Base-by-base conservation (phyloP, 2,888 invertebrate species). In the Drosophila pseudotalamancana region DNA sequence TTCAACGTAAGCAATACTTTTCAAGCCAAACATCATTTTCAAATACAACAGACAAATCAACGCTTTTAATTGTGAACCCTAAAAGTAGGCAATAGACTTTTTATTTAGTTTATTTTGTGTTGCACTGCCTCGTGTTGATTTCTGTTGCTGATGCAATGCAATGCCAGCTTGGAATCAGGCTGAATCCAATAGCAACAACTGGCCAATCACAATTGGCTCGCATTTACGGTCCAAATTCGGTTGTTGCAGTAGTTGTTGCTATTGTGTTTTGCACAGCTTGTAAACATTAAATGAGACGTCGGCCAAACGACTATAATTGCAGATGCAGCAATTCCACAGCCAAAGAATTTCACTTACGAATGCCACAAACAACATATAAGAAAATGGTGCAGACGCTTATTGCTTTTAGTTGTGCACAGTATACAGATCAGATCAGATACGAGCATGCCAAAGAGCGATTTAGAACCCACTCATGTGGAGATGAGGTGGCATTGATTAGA, bases 131-230 rank as follows among this genome's bases (percentile, higher is more conserved):
- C n/a, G n/a, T n/a, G 6, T 46, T 37, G 46, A 21, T 57, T 51
- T 46, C 31, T 43, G 55, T 62, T 63, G 70, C 89, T 89, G 90
- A 89, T 88, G 89, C 88, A 89, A 89, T 82, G 51, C 23, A 55
- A 61, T 57, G 60, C 53, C 25, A 59, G 66, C 16, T 43, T 57
- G 46, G 32, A 77, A 72, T 89, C 89, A 89, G 77, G 66, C 75
- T 67, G 27, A 14, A 35, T 27, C 48, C 50, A 56, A 59, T 42
- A 5, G 23, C 34, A 8, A 18, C 57, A 31, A 48, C 19, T 32
- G 42, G 37, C 76, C 72, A 73, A 81, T 65, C 73, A 54, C 50
- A 80, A 72, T 55, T 60, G 57, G 37, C 72, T 21, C 45, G 40
- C 62, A 49, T 23, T 14, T 27, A 12, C 29, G 2, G 19, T 55